Evolutionary conservation across 2,797 vertebrate species (phyloP), one percentile per base, ranked within the genome.

Genomic region (Neosilurus hyrtlii): DNA sequence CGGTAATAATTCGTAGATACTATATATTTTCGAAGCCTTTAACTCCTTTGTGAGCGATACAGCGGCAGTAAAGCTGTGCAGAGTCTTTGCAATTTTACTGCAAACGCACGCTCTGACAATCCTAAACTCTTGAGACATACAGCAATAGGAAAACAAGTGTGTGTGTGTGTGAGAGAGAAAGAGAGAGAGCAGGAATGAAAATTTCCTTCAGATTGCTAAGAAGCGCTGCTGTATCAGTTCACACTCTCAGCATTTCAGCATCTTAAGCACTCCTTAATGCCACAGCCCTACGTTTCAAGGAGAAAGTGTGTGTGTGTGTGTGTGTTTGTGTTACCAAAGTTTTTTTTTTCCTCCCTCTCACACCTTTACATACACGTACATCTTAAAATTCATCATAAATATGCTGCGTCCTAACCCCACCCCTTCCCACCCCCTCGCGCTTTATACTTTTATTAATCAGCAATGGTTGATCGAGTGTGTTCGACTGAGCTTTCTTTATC

Each of bases 401-500:
- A 12, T 62, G 79, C 74, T 49, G 7, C 61, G 12, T 56, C 74
- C 61, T 30, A 26, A 65, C 57, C 24, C 85, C 22, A 43, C 43
- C 43, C 43, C 22, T 79, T 74, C 72, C 75, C 71, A 84, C 86
- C 80, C 35, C 85, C 15, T 5, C 76, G 30, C 9, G 16, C 22
- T 66, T 52, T 88, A 24, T 18, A 4, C 52, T 78, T 81, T 15
- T 81, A 89, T 74, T 49, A 89, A 89, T 90, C 65, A 84, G 81
- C 82, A 84, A 85, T 82, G 79, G 67, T 82, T 87, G 88, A 88
- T 86, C 90, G 89, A 90, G 89, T 54, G 57, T 88, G 89, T 90
- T 85, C 89, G 81, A 82, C 89, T 78, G 84, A 56, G 84, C 86
- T 90, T 91, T 92, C 88, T 92, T 91, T 90, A 91, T 89, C 89